Base-by-base conservation (phyloP, 35 echinoderm and acorn worm species). In the Anneissia japonica region DNA sequence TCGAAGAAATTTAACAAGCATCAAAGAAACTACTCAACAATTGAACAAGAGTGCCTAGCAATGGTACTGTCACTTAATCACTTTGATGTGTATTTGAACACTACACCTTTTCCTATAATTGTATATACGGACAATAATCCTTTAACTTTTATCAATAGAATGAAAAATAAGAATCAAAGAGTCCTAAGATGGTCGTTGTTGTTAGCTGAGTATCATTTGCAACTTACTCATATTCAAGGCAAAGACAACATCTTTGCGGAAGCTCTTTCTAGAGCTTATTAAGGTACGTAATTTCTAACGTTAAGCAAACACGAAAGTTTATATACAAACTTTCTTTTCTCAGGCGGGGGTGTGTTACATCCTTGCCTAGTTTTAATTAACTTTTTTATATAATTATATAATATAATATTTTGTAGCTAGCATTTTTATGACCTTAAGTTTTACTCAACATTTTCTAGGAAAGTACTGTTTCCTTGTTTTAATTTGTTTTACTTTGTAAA, bases 41-140 rank as follows among this genome's bases (percentile, higher is more conserved):
- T 91, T 32, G 89, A 91, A 34, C 73, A 91, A 32, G 83, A 91
- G 35, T 38, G 74, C 5, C 46, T 90, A 35, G 89, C 76, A 13
- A 37, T 85, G 35, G 35, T 82, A 0, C 21, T 83, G 19, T 51
- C 77, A 35, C 39, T 81, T 0, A 9, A 45, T 11, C 76, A 88
- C 40, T 88, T 88, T 79, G 86, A 88, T 29, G 46, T 88, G 6
- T 88, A 88, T 81, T 36, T 88, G 7, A 81, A 64, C 51, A 64
- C 55, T 40, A 74, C 72, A 36, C n/a, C 45, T 26, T 31, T 31
- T 29, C 73, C 84, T 75, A 34, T 86, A 0, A 21, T 14, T 23
- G 38, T 86, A 40, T 38, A 36, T 29, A 86, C 84, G 9, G 84
- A 86, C 74, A 72, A 86, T 46, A 75, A 76, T 41, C 36, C 46